These are phyloP conservation scores for Heterochromis multidens DNA, from an alignment of 2,113 vertebrate species.

Conservation along the genomic window DNA sequence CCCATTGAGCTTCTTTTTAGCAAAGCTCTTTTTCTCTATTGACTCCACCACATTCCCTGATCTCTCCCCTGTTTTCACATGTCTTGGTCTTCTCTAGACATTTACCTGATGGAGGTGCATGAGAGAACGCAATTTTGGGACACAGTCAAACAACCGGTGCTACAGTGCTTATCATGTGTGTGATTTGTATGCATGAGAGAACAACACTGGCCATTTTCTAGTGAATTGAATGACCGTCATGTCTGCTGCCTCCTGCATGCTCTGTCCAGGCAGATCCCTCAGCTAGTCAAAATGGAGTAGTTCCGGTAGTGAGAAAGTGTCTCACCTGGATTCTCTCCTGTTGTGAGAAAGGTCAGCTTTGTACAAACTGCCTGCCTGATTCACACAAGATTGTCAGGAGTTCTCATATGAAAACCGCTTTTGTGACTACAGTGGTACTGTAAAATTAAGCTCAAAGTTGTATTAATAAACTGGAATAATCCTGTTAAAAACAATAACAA, in stretches of 20 bases:
- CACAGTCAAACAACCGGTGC: not conserved
- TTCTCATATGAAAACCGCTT: not conserved
- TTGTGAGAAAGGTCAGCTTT: too few relatives aligned
- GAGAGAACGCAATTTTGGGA: not conserved
- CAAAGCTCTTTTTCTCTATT: too few relatives aligned
- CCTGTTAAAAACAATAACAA: not conserved
- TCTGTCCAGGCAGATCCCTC: not conserved
- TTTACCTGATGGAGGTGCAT: too few relatives aligned
- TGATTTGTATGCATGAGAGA: not conserved
- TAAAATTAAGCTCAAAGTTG: not conserved
- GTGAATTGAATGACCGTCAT: not conserved
- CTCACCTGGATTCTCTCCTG: too few relatives aligned
- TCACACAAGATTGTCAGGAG: too few relatives aligned
- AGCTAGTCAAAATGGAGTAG: too few relatives aligned
- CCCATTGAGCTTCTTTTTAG: too few relatives aligned
- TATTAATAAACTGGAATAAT: not conserved
- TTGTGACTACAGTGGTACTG: not conserved
- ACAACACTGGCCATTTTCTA: not conserved
- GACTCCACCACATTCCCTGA: too few relatives aligned
- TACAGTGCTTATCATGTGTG: not conserved
- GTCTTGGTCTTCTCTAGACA: not conserved
- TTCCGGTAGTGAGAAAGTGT: too few relatives aligned
- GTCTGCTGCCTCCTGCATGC: not conserved
- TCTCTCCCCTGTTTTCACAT: not conserved
- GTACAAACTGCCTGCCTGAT: too few relatives aligned